Evolutionary conservation across 2,797 vertebrate species (phyloP).

Genomic region (Euthynnus affinis): DNA sequence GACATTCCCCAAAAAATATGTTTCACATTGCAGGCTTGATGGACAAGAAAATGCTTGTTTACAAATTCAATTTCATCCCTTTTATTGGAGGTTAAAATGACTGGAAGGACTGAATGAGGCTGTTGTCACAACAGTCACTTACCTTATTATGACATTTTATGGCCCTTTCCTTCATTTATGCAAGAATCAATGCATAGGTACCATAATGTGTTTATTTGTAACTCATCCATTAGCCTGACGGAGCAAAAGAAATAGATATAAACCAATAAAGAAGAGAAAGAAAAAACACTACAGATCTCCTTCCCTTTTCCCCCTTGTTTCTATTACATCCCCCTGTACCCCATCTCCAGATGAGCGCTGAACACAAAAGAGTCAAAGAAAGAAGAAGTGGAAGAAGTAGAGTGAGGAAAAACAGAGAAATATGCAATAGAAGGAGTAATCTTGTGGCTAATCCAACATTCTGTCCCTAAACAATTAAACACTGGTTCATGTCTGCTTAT

Average conservation of each 20-base stretch:
- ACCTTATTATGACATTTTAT: neutral
- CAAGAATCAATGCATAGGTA: neutral
- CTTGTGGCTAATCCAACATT: constrained; percentile 63
- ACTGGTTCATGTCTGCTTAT: constrained; percentile 75
- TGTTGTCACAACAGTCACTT: neutral
- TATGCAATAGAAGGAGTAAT: constrained; percentile 52
- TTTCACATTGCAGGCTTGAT: neutral
- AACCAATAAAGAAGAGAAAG: neutral
- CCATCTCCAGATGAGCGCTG: constrained; percentile 16
- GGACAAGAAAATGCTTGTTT: neutral
- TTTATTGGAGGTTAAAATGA: neutral
- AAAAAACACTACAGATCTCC: constrained; percentile 19
- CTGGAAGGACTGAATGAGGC: neutral
- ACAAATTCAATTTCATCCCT: neutral
- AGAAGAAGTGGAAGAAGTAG: constrained; percentile 14
- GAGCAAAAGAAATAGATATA: neutral
- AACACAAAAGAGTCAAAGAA: constrained; percentile 26
- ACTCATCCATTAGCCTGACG: neutral
- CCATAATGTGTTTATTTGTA: neutral
- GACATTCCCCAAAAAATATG: neutral
- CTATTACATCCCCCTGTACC: neutral
- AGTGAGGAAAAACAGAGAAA: constrained; percentile 35
- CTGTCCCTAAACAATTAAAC: constrained; percentile 74
- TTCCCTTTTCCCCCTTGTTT: neutral
- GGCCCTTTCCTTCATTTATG: neutral